A percentile compares a stretch with the other conserved stretches of the same genome.
Evolutionary conservation across 2,113 vertebrate species (phyloP).

Genomic region (Rhea pennata): DNA sequence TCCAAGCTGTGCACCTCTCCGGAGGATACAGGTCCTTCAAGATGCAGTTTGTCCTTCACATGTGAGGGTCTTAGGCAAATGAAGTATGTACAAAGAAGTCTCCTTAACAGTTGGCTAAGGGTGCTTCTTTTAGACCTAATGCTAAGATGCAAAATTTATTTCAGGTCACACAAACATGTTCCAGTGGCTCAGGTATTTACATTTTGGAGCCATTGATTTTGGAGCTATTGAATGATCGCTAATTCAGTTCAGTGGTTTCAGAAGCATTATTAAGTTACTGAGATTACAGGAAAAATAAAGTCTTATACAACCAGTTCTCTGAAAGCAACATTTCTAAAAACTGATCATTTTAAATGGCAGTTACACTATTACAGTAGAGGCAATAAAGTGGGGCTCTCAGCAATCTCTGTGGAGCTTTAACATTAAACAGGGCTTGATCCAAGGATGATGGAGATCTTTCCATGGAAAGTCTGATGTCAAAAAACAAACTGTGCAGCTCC

Average conservation of each 20-base stretch:
- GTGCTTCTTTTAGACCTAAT: neutral
- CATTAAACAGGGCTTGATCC: neutral
- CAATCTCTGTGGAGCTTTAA: neutral
- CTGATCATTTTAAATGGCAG: neutral
- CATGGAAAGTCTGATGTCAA: constrained; percentile 36
- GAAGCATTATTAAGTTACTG: neutral
- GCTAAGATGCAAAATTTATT: accelerated
- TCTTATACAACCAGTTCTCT: neutral
- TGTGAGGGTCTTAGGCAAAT: neutral
- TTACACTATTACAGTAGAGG: neutral
- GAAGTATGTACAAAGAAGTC: accelerated
- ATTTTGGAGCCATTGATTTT: neutral
- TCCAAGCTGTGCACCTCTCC: neutral
- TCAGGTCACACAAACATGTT: neutral
- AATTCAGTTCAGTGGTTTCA: neutral
- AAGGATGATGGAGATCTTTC: constrained; percentile 10
- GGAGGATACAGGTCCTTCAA: neutral
- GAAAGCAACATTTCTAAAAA: neutral
- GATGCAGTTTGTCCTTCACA: neutral
- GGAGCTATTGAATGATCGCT: neutral
- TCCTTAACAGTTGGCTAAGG: neutral
- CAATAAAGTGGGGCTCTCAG: constrained; percentile 49
- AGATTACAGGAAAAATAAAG: neutral
- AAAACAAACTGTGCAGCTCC: constrained; percentile 36
- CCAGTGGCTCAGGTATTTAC: neutral